Base-by-base conservation (phyloP, 2,888 invertebrate species). In the Junonia oenone region DNA sequence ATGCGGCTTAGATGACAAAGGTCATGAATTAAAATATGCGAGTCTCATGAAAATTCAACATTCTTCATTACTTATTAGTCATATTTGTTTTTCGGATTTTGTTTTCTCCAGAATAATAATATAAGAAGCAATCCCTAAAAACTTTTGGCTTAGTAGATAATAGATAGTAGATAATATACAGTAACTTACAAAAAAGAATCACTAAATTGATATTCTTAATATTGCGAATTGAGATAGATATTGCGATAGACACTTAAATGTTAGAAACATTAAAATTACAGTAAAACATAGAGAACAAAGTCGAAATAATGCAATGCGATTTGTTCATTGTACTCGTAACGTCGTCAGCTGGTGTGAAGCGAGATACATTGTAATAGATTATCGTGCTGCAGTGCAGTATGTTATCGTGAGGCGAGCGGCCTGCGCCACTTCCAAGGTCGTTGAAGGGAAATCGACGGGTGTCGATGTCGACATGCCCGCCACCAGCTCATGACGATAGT, bases 361-460 rank as follows among this genome's bases (percentile, higher is more conserved):
- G 29, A 29, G 31, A 29, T n/a, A 66, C 59, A 60, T 66, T 62
- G 62, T 63, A 66, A 67, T 55, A 65, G 65, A 71, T 75, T 72
- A 73, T 72, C 69, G 69, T 65, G 64, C 61, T 67, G 69, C 68
- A 67, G 70, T 71, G 71, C 72, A 64, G 67, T 68, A 71, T 78
- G 75, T 79, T 79, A 77, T 78, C 71, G 75, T 68, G 67, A 65
- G 68, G 73, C 67, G 72, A 73, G 72, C 68, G 74, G 70, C 67
- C 69, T 67, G 76, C 71, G 72, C 72, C 56, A 66, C 68, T 73
- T 72, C 72, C 88, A 89, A 89, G 89, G 90, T 84, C 86, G 80
- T 76, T 75, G 81, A 87, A 81, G 88, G 89, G 84, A 89, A 89
- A 89, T 81, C 78, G 80, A 77, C 77, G 75, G 71, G 71, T 84